A percentile compares a stretch with the other conserved stretches of the same genome.
Conservation (phyloP, 2,888 invertebrate genomes). For the Ophioninae sp. region DNA sequence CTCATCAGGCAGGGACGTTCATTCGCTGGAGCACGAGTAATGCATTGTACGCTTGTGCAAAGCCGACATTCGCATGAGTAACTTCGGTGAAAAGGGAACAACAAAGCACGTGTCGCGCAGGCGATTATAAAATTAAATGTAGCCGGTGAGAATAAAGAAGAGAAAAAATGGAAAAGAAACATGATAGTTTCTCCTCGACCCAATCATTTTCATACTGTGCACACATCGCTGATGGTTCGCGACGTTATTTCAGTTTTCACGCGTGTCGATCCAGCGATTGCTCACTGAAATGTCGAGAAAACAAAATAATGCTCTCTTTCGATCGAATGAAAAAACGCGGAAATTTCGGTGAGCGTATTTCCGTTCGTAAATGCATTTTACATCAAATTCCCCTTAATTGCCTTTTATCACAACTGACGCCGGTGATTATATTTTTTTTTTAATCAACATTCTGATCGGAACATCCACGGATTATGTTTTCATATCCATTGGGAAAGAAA, state of each 20-base stretch:
- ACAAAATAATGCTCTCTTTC: neutral
- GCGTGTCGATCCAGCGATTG: neutral
- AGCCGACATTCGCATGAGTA: slow-evolving; percentile 5
- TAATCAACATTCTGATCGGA: neutral
- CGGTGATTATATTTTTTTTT: neutral
- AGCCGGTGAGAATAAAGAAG: neutral
- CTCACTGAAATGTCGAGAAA: neutral
- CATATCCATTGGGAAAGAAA: neutral
- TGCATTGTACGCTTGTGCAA: slow-evolving; percentile 17
- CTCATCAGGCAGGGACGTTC: slow-evolving; percentile 9
- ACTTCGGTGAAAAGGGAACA: neutral
- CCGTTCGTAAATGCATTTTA: neutral
- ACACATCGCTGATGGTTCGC: neutral
- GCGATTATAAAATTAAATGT: slow-evolving; percentile 48
- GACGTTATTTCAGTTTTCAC: neutral
- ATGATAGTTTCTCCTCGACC: neutral
- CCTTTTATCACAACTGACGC: neutral
- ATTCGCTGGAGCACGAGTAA: slow-evolving; percentile 21
- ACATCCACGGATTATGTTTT: neutral
- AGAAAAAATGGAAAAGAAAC: neutral
- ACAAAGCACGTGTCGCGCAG: slow-evolving; percentile 51
- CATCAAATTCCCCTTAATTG: neutral
- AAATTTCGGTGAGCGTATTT: neutral
- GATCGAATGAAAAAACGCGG: neutral
- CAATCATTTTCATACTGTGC: neutral